Evolutionary conservation across 2,888 invertebrate genomes (phyloP).

Genomic region (Himalopsyche japonica): DNA sequence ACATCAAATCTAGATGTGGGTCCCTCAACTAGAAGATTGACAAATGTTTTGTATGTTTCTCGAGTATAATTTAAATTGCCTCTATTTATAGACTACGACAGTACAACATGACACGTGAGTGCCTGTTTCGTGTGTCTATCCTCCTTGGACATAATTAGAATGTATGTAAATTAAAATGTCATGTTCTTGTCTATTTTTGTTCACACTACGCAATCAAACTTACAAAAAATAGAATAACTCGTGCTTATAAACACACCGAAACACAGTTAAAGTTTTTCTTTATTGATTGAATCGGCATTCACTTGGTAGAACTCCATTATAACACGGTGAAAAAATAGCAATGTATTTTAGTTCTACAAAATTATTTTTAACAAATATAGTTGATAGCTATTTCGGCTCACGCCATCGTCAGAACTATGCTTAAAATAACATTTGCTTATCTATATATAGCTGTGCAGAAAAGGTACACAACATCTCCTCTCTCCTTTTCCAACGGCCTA

Average conservation of each 20-base stretch:
- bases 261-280: background rate
- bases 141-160: background rate
- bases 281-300: no score
- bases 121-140: background rate
- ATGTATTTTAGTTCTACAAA: no score
- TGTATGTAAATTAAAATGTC: background rate
- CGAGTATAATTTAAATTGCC: background rate
- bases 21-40: background rate
- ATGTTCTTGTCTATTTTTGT: background rate
- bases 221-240: background rate
- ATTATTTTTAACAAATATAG: no score
- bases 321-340: no score
- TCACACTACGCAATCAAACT: background rate
- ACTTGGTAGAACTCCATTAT: no score
- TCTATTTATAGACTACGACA: background rate
- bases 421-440: no score
- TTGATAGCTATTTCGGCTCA: no score
- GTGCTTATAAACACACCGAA: background rate
- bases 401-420: no score
- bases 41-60: background rate
- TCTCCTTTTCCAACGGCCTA: no score
- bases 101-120: background rate
- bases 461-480: no score
- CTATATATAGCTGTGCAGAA: no score
- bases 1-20: no score